Percentiles rank a stretch among this genome's conserved stretches.
Conservation (phyloP, 2,797 vertebrate genomes). For the Arrhamphus sclerolepis region DNA sequence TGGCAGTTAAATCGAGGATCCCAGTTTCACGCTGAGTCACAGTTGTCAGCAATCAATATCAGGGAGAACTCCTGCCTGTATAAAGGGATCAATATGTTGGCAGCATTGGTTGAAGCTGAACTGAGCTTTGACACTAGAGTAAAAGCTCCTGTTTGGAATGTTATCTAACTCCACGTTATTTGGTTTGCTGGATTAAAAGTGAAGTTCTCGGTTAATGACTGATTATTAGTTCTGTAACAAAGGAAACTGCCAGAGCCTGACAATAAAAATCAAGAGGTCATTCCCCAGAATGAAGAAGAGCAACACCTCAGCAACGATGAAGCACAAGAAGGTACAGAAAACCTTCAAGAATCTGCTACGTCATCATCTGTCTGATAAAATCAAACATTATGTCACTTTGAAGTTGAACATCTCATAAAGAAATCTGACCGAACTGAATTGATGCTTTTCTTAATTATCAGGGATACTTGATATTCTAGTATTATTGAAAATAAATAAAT, state of each 20-base stretch:
- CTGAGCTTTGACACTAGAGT: conserved; percentile 6
- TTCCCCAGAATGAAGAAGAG: neutral
- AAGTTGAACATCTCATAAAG: too few relatives aligned
- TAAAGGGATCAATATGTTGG: conserved; percentile 36
- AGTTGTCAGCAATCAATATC: conserved; percentile 41
- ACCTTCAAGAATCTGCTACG: too few relatives aligned
- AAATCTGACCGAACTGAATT: too few relatives aligned
- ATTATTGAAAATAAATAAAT: too few relatives aligned
- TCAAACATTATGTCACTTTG: too few relatives aligned
- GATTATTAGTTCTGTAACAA: conserved; percentile 9
- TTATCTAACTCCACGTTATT: too few relatives aligned
- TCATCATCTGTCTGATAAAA: too few relatives aligned
- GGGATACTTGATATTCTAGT: too few relatives aligned
- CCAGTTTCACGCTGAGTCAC: conserved; percentile 21
- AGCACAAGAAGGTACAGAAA: too few relatives aligned
- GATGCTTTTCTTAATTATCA: too few relatives aligned
- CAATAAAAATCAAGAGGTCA: conserved; percentile 5
- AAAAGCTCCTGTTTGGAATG: too few relatives aligned
- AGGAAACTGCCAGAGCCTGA: conserved; percentile 12
- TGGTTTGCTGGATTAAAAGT: neutral
- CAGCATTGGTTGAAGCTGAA: conserved; percentile 16
- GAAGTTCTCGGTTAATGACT: neutral
- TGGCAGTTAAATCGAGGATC: too few relatives aligned
- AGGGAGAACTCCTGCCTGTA: conserved; percentile 19
- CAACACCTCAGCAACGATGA: neutral